Evolutionary conservation across 1,140 invertebrate species (phyloP).

Genomic region (Drusus annulatus): DNA sequence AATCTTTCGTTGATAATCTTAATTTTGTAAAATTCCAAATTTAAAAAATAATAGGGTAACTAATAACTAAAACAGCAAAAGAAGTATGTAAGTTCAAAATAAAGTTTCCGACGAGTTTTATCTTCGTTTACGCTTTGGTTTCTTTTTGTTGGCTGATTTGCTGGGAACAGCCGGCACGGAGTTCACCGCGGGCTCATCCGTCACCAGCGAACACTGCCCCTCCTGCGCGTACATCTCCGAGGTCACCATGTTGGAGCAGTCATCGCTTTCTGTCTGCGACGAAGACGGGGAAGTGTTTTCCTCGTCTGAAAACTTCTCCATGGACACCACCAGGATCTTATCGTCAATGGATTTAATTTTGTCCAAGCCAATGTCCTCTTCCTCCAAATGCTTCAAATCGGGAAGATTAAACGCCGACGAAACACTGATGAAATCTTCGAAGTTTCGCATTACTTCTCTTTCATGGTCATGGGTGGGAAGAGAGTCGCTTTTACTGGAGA

Average conservation of each 20-base stretch:
- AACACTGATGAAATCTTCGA: constrained; percentile 31
- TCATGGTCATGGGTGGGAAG: background rate
- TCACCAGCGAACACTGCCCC: constrained; percentile 31
- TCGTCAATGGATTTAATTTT: background rate
- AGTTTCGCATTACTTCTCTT: background rate
- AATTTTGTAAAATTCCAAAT: constrained; percentile 15
- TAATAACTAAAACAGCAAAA: no score
- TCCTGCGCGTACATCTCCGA: constrained; percentile 8
- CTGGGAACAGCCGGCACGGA: background rate
- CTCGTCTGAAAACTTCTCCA: constrained; percentile 70
- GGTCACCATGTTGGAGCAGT: constrained; percentile 51
- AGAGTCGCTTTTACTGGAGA: background rate
- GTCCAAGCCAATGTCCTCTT: constrained; percentile 19
- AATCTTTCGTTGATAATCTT: constrained; percentile 14
- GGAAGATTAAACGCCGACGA: constrained; percentile 5
- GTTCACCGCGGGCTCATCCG: constrained; percentile 10
- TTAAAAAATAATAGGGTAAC: background rate
- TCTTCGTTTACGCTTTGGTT: constrained; percentile 56
- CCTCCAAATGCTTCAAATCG: constrained; percentile 9
- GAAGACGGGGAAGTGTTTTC: constrained; percentile 65
- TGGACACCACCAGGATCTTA: constrained; percentile 38
- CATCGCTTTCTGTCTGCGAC: constrained; percentile 63
- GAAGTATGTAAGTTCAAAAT: background rate
- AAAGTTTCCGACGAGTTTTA: constrained; percentile 37
- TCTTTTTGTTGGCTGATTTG: constrained; percentile 53